Evolutionary conservation across 2,797 vertebrate genomes (phyloP).

Genomic region (Cyclopterus lumpus): DNA sequence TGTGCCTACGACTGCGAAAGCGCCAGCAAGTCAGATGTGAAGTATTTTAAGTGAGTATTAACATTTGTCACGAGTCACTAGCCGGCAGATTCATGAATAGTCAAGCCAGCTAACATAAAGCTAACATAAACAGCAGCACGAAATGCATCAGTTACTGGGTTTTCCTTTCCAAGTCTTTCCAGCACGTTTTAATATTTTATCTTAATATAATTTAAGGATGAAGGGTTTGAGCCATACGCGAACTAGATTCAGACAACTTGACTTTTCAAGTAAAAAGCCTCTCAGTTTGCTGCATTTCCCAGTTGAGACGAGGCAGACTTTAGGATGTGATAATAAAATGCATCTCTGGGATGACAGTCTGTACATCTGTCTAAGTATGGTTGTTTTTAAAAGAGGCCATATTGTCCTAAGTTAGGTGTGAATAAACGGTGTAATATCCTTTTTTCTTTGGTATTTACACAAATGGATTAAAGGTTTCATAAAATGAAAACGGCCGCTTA

Average conservation of each 20-base stretch:
- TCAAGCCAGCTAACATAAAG: conserved; percentile 3
- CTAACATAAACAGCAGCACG: conserved; percentile 4
- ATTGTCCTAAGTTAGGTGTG: background rate
- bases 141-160: no score
- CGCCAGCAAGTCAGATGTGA: conserved; percentile 60
- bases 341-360: background rate
- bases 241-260: background rate
- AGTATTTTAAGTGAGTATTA: conserved; percentile 78
- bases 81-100: background rate
- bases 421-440: background rate
- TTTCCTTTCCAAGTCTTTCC: background rate
- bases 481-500: no score
- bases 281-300: background rate
- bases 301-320: background rate
- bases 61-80: background rate
- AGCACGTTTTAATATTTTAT: background rate
- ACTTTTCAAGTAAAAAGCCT: background rate
- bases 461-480: background rate
- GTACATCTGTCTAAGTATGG: background rate
- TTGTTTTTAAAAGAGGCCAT: background rate
- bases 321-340: background rate
- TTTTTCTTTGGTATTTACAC: background rate
- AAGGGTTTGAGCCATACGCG: background rate
- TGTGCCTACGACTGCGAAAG: conserved; percentile 74
- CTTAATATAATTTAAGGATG: background rate